phyloP scores from a whole-genome alignment of 1,140 invertebrate species.

The Zaprionus vittiger region DNA sequence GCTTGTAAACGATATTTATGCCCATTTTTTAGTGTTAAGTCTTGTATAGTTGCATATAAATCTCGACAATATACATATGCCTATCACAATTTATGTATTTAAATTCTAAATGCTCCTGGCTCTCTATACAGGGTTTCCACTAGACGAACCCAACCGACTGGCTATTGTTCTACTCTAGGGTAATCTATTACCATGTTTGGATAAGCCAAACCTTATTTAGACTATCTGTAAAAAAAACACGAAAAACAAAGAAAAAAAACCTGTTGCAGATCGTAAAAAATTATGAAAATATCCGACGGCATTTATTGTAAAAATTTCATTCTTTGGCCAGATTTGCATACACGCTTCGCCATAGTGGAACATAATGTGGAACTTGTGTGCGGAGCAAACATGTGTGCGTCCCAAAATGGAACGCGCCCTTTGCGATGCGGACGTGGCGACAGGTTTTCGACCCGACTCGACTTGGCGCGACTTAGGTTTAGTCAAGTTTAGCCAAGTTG shows the following conservation, averaged over 20 bases:
- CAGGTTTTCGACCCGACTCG: conserved; percentile 28
- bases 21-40: neutral
- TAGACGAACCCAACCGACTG: neutral
- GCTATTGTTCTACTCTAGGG: neutral
- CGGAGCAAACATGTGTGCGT: neutral
- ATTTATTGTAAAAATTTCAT: neutral
- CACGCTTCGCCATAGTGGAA: neutral
- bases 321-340: neutral
- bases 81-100: neutral
- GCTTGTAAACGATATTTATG: neutral
- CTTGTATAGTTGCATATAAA: neutral
- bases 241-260: neutral
- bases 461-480: conserved; percentile 4
- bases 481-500: conserved; percentile 6
- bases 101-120: neutral
- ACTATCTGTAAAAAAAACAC: neutral
- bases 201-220: neutral
- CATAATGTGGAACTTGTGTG: conserved; percentile 12
- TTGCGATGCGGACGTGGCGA: conserved; percentile 16
- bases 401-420: conserved; percentile 14
- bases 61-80: neutral
- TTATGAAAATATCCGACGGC: neutral
- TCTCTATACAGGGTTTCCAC: neutral
- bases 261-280: conserved; percentile 3
- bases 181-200: conserved; percentile 6